Evolutionary conservation across 2,797 vertebrate genomes (phyloP).

Genomic region (Eutrigla gurnardus): DNA sequence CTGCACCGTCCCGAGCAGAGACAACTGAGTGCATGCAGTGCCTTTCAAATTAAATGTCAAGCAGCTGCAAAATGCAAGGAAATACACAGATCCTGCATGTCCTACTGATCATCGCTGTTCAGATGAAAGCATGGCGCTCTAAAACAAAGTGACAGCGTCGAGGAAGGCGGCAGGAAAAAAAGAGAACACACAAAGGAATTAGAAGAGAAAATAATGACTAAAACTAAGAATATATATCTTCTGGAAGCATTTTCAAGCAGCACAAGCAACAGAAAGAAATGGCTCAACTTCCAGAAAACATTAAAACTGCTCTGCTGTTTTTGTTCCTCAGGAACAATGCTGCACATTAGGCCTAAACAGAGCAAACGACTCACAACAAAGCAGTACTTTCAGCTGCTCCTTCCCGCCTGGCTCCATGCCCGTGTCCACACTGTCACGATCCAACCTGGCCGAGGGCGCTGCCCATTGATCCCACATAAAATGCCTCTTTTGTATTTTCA

Average conservation of each 20-base stretch:
- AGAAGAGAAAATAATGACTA: not conserved
- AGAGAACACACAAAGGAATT: not conserved
- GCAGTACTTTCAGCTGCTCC: conserved; percentile 27
- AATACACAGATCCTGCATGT: not conserved
- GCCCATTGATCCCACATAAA: conserved; percentile 61
- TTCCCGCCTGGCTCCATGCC: conserved; percentile 42
- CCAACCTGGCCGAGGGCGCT: conserved; percentile 37
- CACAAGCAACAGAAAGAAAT: not conserved
- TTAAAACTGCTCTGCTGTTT: conserved; percentile 34
- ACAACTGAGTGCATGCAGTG: no score
- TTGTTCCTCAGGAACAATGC: conserved; percentile 16
- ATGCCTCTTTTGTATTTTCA: conserved; percentile 40
- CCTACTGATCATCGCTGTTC: not conserved
- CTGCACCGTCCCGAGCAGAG: no score
- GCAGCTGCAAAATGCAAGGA: no score
- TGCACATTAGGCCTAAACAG: conserved; percentile 27
- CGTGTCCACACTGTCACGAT: conserved; percentile 38
- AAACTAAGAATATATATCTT: no score
- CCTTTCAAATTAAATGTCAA: no score
- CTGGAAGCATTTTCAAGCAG: not conserved
- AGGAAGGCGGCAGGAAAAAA: not conserved
- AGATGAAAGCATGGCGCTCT: not conserved
- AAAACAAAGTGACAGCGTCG: not conserved
- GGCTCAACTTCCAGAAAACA: conserved; percentile 25
- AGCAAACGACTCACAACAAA: conserved; percentile 45